A percentile compares a stretch with the other conserved stretches of the same genome.
These are phyloP conservation scores for Maniola hyperantus DNA, from an alignment of 2,888 invertebrate genomes.

Conservation along the genomic window DNA sequence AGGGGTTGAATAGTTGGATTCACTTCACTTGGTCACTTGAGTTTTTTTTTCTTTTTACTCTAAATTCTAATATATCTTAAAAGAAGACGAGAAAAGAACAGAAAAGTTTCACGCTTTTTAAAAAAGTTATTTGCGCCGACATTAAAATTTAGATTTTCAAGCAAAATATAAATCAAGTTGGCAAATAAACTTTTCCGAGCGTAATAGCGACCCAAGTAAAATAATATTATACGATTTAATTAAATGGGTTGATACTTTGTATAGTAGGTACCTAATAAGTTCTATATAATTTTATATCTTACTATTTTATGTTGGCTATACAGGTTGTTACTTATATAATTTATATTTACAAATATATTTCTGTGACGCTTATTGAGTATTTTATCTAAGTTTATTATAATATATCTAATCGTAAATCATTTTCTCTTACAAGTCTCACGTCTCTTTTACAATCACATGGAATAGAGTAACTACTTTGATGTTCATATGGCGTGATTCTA, in stretches of 20 bases:
- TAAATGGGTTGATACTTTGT: constrained; percentile 15
- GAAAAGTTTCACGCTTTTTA: background rate
- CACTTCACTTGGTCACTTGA: background rate
- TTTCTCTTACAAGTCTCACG: constrained; percentile 15
- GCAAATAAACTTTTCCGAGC: constrained; percentile 7
- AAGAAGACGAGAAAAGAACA: background rate
- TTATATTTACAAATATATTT: constrained; percentile 66
- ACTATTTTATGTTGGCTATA: constrained; percentile 35
- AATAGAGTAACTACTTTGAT: background rate
- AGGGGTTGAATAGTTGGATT: background rate
- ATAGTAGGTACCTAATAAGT: background rate
- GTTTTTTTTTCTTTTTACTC: background rate
- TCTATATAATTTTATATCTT: constrained; percentile 23
- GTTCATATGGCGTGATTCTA: constrained; percentile 3
- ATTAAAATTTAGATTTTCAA: constrained; percentile 18
- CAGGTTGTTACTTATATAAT: constrained; percentile 43
- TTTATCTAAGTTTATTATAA: constrained; percentile 38
- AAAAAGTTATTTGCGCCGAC: constrained; percentile 5
- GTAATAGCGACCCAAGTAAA: background rate
- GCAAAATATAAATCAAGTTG: constrained; percentile 15
- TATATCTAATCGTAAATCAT: constrained; percentile 10
- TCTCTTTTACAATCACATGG: constrained; percentile 5
- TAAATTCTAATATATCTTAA: background rate
- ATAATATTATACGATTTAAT: constrained; percentile 1
- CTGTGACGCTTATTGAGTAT: constrained; percentile 58